Conservation (phyloP, 2,888 invertebrate species). For the Euzophera pinguis region DNA sequence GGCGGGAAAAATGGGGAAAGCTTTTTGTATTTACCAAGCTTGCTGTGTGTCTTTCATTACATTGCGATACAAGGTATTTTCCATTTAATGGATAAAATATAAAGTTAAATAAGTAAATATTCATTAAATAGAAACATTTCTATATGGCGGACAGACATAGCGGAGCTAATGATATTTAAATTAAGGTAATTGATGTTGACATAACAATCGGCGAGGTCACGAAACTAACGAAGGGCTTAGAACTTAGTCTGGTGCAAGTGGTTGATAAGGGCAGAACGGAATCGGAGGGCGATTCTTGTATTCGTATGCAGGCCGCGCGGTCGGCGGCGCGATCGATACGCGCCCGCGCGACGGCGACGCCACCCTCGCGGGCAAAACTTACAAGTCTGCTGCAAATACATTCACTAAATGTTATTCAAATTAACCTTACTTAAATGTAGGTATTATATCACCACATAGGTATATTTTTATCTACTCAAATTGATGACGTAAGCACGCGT, state of each 20-base stretch:
- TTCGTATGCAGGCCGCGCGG: slow-evolving; percentile 76
- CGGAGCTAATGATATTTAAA: slow-evolving; percentile 9
- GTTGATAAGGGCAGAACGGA: slow-evolving; percentile 67
- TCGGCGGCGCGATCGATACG: slow-evolving; percentile 71
- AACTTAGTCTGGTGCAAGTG: slow-evolving; percentile 59
- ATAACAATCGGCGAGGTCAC: slow-evolving; percentile 56
- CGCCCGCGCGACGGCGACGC: slow-evolving; percentile 71
- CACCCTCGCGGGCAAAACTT: slow-evolving; percentile 51
- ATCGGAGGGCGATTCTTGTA: slow-evolving; percentile 67
- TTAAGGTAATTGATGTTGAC: slow-evolving; percentile 34
- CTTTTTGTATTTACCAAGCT: slow-evolving; percentile 48
- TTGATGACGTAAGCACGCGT: too few relatives aligned
- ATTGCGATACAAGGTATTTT: slow-evolving; percentile 34
- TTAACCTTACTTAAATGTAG: too few relatives aligned
- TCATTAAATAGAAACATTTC: too few relatives aligned
- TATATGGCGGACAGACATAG: background rate
- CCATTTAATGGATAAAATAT: slow-evolving; percentile 21
- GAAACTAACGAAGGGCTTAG: slow-evolving; percentile 57
- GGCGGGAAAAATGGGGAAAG: slow-evolving; percentile 47
- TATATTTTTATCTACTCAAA: too few relatives aligned
- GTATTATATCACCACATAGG: too few relatives aligned
- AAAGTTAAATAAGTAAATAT: too few relatives aligned
- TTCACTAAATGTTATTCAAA: slow-evolving; percentile 41
- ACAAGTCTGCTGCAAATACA: slow-evolving; percentile 58
- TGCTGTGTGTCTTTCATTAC: slow-evolving; percentile 36